Percentiles rank a stretch among this genome's conserved stretches.
Evolutionary conservation across 2,113 vertebrate genomes (phyloP).

Genomic region (Zosterops hypoxanthus): DNA sequence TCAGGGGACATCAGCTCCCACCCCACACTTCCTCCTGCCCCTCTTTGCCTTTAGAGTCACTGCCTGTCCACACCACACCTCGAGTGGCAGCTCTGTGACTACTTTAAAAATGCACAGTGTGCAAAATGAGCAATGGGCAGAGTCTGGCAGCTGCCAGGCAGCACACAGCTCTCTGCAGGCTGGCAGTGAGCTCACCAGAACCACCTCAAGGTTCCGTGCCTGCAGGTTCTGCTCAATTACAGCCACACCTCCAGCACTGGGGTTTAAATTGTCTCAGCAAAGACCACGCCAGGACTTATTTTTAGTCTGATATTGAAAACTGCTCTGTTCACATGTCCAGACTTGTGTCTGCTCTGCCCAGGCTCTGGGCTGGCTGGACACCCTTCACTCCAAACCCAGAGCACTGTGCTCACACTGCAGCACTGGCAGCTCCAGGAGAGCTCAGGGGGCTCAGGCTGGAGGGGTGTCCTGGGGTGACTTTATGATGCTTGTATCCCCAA

Average conservation of each 20-base stretch:
- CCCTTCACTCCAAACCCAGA: background rate
- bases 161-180: background rate
- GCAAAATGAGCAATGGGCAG: rapidly evolving
- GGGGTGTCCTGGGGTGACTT: background rate
- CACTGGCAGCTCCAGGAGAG: background rate
- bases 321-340: background rate
- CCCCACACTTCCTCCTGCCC: background rate
- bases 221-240: background rate
- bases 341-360: rapidly evolving
- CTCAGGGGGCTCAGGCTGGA: background rate
- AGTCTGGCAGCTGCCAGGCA: background rate
- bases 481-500: background rate
- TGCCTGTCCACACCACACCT: background rate
- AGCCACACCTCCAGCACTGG: background rate
- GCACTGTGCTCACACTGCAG: rapidly evolving
- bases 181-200: rapidly evolving
- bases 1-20: background rate
- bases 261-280: background rate
- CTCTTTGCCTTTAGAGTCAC: background rate
- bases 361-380: background rate
- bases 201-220: background rate
- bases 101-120: background rate
- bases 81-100: background rate
- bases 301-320: background rate
- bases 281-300: background rate